Evolutionary conservation across 2,797 vertebrate genomes (phyloP), one percentile per base, ranked within the genome.

Genomic region (Rhyacichthys aspro): DNA sequence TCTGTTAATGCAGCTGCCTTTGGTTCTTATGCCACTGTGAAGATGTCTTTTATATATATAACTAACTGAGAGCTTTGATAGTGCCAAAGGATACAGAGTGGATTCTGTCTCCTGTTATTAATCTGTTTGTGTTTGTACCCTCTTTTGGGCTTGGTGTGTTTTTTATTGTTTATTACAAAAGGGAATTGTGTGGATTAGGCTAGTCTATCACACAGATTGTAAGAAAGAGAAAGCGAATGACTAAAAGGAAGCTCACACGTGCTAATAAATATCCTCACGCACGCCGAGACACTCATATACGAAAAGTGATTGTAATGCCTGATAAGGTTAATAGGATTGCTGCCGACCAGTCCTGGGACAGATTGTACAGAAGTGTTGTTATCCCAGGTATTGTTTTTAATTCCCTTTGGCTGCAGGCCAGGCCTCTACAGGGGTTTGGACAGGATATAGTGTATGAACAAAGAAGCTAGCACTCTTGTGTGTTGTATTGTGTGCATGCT

Each of bases 241-340:
- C 43, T 34, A 42, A 67, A 70, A 9, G 12, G 11, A 52, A 59
- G 49, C 54, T 72, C 36, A 55, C 19, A 37, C 34, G 61, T 64
- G 45, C 53, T 55, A 44, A 2, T 1, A 12, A 45, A 41, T 61
- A 28, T 53, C 15, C 48, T 46, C 52, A 34, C 54, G 78, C 34
- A 46, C 43, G 45, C 55, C 7, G 42, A 79, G 10, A 36, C 63
- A 72, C n/a, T 47, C 44, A 32, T 28, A 44, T 9, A 62, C 1
- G 39, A 43, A 73, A 43, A 34, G 17, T 69, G 92, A 95, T 93
- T 83, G 80, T 74, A 85, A 83, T 73, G 78, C 55, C 78, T 88
- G 93, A 95, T 95, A 95, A 93, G 88, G 84, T 88, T 94, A 94
- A 95, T 95, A 89, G 93, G 88, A 94, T 93, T 94, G 92, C 88